Percentiles rank a stretch among this genome's conserved stretches.
phyloP scores from a whole-genome alignment of 2,888 invertebrate species.

The Aricia artaxerxes region DNA sequence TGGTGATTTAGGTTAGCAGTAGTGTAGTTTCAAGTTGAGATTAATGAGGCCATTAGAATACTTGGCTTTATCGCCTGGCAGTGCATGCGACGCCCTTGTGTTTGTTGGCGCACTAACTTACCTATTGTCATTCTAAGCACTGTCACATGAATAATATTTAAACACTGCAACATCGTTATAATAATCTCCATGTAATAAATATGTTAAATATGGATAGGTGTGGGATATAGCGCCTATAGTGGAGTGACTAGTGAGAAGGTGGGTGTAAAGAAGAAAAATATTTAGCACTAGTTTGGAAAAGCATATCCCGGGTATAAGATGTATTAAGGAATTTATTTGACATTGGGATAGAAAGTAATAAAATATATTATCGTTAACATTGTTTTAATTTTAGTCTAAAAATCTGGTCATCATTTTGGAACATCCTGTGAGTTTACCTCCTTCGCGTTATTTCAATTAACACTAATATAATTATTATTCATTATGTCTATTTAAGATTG shows the following conservation, averaged over 20 bases:
- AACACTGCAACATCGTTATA: slow-evolving; percentile 45
- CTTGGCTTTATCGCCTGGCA: slow-evolving; percentile 34
- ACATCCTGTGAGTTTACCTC: slow-evolving; percentile 32
- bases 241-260: too few species aligned
- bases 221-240: not conserved
- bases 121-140: slow-evolving; percentile 40
- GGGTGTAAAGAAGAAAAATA: too few species aligned
- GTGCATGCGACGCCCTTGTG: slow-evolving; percentile 38
- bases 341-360: too few species aligned
- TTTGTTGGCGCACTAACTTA: slow-evolving; percentile 35
- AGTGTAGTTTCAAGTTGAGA: slow-evolving; percentile 21
- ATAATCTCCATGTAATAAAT: slow-evolving; percentile 40
- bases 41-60: slow-evolving; percentile 28
- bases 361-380: too few species aligned
- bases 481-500: slow-evolving; percentile 42
- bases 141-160: slow-evolving; percentile 41
- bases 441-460: slow-evolving; percentile 48
- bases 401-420: not conserved
- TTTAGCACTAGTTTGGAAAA: too few species aligned
- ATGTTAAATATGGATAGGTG: slow-evolving; percentile 13
- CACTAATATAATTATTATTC: slow-evolving; percentile 50
- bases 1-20: slow-evolving; percentile 11
- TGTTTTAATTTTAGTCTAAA: not conserved
- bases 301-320: too few species aligned
- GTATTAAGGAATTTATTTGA: too few species aligned